Conservation (phyloP, 2,797 vertebrate species). For the Tauraco hartlaubi region DNA sequence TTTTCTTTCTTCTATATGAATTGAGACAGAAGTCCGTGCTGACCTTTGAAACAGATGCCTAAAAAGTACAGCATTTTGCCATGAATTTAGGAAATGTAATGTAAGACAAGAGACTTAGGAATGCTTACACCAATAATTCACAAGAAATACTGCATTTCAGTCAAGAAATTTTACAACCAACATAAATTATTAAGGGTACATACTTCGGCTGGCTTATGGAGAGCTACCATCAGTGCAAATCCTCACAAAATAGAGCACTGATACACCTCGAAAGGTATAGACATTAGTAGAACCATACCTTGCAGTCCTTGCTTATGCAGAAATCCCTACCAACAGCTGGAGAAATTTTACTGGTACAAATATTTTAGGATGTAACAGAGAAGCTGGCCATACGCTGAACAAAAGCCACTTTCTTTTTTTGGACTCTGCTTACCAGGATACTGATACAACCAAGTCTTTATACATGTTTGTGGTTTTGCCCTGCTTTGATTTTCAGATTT, state of each 20-base stretch:
- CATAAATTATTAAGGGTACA: background rate
- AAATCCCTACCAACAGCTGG: background rate
- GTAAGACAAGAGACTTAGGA: background rate
- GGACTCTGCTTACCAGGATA: background rate
- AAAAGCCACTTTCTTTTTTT: background rate
- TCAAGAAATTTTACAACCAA: conserved; percentile 2
- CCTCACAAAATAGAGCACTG: background rate
- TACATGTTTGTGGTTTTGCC: background rate
- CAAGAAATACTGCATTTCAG: conserved; percentile 2
- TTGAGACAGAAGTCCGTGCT: background rate
- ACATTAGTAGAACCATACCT: background rate
- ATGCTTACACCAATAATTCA: background rate
- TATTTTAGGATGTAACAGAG: background rate
- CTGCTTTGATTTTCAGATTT: background rate
- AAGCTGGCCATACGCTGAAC: background rate
- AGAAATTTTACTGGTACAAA: background rate
- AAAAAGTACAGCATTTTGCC: background rate
- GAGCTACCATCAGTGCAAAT: background rate
- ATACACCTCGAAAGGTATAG: background rate
- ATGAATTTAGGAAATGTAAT: background rate
- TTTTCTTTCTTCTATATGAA: background rate
- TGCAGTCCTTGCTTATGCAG: background rate
- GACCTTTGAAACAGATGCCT: conserved; percentile 10
- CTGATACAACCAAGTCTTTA: background rate
- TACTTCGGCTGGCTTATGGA: background rate